phyloP scores from a whole-genome alignment of 1,140 invertebrate genomes.

The Drosophila willistoni region DNA sequence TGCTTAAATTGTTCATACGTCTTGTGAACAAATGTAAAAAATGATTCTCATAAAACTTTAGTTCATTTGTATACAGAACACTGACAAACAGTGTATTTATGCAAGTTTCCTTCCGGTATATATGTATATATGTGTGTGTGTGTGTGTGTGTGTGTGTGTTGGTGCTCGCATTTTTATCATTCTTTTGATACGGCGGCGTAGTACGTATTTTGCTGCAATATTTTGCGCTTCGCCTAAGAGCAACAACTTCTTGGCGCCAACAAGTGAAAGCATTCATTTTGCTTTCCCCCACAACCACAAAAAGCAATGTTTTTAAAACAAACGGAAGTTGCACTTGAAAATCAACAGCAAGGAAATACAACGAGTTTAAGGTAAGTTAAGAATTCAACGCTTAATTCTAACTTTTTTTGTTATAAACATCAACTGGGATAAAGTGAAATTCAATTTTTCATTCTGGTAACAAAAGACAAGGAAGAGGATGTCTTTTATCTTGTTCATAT shows the following conservation, averaged over 20 bases:
- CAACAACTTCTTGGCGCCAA: slow-evolving; percentile 9
- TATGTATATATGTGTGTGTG: background rate
- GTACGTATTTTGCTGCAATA: slow-evolving; percentile 1
- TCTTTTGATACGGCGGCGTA: background rate
- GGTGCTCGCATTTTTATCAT: background rate
- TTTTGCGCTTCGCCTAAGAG: background rate
- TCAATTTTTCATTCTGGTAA: too few species aligned
- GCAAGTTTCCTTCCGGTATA: slow-evolving; percentile 8
- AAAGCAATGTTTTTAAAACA: slow-evolving; percentile 3
- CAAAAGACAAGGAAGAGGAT: too few species aligned
- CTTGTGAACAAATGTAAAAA: background rate
- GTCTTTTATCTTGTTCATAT: too few species aligned
- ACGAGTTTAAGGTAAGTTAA: slow-evolving; percentile 8
- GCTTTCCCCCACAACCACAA: background rate
- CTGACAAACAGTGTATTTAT: background rate
- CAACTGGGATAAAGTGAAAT: too few species aligned
- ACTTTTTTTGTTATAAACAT: background rate
- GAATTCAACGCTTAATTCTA: background rate
- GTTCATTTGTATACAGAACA: background rate
- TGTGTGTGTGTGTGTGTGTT: background rate
- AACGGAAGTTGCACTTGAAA: slow-evolving; percentile 13
- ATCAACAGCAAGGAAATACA: background rate
- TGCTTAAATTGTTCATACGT: background rate
- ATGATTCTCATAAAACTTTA: background rate
- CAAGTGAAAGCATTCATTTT: background rate